These are phyloP conservation scores for Dromius quadrimaculatus DNA, from an alignment of 2,888 invertebrate species.

Conservation along the genomic window DNA sequence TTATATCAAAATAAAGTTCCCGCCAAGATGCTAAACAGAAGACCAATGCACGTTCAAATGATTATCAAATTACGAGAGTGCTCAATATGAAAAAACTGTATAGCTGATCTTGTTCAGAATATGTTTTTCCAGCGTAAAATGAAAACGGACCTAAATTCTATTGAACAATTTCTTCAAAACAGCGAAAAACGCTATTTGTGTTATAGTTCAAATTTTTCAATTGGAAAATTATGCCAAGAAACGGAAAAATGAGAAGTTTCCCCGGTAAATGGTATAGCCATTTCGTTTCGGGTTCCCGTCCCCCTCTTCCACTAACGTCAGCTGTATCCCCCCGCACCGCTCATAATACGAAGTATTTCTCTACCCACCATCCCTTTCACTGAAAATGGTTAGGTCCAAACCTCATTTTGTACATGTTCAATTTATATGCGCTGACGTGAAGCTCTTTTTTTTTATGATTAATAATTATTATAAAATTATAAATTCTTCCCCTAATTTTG, in stretches of 20 bases:
- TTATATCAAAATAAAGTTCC: constrained; percentile 53
- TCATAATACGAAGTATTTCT: constrained; percentile 47
- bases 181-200: background rate
- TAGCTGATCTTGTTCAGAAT: background rate
- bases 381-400: constrained; percentile 67
- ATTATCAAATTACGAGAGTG: constrained; percentile 41
- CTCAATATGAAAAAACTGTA: constrained; percentile 12
- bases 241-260: constrained; percentile 23
- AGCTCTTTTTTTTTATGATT: constrained; percentile 43
- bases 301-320: constrained; percentile 19
- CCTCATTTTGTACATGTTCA: constrained; percentile 66
- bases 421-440: constrained; percentile 56
- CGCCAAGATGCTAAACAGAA: constrained; percentile 54
- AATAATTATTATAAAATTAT: constrained; percentile 28
- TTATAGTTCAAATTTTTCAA: background rate
- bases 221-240: constrained; percentile 17
- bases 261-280: constrained; percentile 39
- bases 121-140: background rate
- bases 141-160: constrained; percentile 15
- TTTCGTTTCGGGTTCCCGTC: constrained; percentile 41
- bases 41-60: constrained; percentile 16
- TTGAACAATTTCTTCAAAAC: background rate
- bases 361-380: constrained; percentile 64
- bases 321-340: constrained; percentile 39
- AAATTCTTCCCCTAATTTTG: constrained; percentile 11